These are phyloP conservation scores for Petrophora chlorosata DNA, from an alignment of 2,888 invertebrate species.

Conservation along the genomic window DNA sequence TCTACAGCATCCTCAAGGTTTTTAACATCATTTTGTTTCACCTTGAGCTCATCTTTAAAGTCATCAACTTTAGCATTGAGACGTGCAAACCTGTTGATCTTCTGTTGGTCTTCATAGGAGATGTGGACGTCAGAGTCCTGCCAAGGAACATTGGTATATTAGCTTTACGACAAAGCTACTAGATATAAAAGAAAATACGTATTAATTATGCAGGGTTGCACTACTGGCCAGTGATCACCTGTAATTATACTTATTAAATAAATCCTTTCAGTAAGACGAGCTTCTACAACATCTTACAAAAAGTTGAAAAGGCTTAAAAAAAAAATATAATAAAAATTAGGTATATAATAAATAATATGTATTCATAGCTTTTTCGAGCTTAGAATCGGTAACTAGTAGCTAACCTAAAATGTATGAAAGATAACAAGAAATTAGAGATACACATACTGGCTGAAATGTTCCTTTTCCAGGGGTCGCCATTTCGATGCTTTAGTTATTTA, in stretches of 20 bases:
- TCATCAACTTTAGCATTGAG: constrained; percentile 96
- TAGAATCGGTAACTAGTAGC: too few relatives aligned
- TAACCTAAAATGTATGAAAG: constrained; percentile 19
- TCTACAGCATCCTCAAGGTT: constrained; percentile 97
- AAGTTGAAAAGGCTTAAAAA: too few relatives aligned
- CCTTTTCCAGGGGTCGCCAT: constrained; percentile 84
- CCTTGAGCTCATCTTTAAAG: constrained; percentile 92
- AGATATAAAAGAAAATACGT: too few relatives aligned
- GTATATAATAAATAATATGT: too few relatives aligned
- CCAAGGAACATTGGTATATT: constrained; percentile 33
- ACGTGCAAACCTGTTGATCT: constrained; percentile 98
- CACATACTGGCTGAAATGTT: constrained; percentile 88
- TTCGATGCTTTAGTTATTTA: neutral
- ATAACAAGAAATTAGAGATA: constrained; percentile 1
- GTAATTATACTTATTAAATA: too few relatives aligned
- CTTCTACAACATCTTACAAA: too few relatives aligned
- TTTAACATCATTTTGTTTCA: constrained; percentile 94
- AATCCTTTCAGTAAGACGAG: too few relatives aligned
- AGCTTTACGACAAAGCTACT: too few relatives aligned
- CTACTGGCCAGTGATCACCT: too few relatives aligned
- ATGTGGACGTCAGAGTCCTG: constrained; percentile 96
- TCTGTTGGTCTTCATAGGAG: constrained; percentile 97
- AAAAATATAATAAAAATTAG: too few relatives aligned
- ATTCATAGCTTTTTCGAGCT: too few relatives aligned
- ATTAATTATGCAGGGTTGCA: too few relatives aligned